These are phyloP conservation scores for Rhabdophis nuchalis DNA, from an alignment of 2,797 vertebrate genomes.

Conservation along the genomic window DNA sequence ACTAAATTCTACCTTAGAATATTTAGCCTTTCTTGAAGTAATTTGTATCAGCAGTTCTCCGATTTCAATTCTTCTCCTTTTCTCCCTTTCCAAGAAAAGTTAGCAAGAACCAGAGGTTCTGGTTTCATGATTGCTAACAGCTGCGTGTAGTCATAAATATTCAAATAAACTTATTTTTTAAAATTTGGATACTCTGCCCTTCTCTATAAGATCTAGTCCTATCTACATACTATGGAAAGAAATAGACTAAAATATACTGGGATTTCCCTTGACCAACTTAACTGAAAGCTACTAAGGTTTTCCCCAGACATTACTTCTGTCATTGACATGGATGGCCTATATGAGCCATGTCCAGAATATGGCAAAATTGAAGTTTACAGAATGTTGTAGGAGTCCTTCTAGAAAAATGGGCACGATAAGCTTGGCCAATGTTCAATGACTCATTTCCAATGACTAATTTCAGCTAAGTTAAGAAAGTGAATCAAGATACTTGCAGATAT, in stretches of 20 bases:
- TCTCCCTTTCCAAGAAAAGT: conserved; percentile 22
- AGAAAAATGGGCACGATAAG: not conserved
- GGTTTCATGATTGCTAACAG: conserved; percentile 17
- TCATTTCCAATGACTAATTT: not conserved
- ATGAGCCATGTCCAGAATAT: not conserved
- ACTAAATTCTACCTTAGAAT: conserved; percentile 4
- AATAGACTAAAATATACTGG: not conserved
- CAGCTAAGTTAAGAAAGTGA: not conserved
- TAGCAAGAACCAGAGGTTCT: conserved; percentile 14
- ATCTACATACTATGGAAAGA: not conserved
- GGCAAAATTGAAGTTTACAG: not conserved
- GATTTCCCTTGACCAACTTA: not conserved
- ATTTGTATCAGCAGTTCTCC: conserved; percentile 2
- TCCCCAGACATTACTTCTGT: not conserved
- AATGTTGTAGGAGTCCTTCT: not conserved
- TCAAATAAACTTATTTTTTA: not conserved
- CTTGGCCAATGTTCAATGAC: not conserved
- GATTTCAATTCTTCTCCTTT: not conserved
- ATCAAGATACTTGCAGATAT: not conserved
- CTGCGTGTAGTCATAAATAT: conserved; percentile 18
- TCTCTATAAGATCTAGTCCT: not conserved
- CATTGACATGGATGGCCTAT: not conserved
- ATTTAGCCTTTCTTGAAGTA: not conserved
- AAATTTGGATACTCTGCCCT: not conserved
- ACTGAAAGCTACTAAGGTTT: not conserved